Evolutionary conservation across 2,797 vertebrate species (phyloP).

Genomic region (Caiman crocodilus): DNA sequence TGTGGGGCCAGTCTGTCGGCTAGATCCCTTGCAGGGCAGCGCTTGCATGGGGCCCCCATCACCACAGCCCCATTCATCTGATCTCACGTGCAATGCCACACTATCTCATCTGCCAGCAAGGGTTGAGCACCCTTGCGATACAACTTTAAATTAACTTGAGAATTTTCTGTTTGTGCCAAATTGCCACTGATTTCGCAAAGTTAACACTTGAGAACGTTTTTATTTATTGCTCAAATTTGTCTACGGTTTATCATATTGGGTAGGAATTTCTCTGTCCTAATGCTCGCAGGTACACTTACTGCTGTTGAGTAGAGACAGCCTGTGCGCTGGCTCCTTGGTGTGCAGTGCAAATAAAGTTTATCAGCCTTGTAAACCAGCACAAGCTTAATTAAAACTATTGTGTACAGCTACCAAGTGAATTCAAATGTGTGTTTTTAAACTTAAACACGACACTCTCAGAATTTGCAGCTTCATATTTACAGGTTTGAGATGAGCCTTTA

Average conservation of each 20-base stretch:
- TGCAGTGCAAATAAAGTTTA: background rate
- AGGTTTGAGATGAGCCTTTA: constrained; percentile 16
- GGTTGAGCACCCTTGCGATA: too few relatives aligned
- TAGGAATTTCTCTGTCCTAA: background rate
- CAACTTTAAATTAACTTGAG: background rate
- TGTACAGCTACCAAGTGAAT: background rate
- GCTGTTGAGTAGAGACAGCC: background rate
- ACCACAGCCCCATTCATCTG: too few relatives aligned
- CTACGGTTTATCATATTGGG: background rate
- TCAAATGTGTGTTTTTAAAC: background rate
- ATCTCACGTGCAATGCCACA: too few relatives aligned
- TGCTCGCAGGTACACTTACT: background rate
- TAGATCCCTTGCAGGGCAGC: too few relatives aligned
- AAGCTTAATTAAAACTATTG: background rate
- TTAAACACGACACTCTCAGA: background rate
- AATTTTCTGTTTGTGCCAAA: background rate
- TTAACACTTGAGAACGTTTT: background rate
- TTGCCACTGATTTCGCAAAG: background rate
- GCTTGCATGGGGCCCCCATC: too few relatives aligned
- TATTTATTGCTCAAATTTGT: background rate
- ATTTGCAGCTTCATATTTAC: constrained; percentile 5
- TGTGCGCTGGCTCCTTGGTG: background rate
- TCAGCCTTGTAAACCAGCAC: background rate
- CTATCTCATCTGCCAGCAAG: too few relatives aligned
- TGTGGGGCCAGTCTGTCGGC: too few relatives aligned